phyloP scores from a whole-genome alignment of 2,888 invertebrate species.

The Cosmia trapezina region DNA sequence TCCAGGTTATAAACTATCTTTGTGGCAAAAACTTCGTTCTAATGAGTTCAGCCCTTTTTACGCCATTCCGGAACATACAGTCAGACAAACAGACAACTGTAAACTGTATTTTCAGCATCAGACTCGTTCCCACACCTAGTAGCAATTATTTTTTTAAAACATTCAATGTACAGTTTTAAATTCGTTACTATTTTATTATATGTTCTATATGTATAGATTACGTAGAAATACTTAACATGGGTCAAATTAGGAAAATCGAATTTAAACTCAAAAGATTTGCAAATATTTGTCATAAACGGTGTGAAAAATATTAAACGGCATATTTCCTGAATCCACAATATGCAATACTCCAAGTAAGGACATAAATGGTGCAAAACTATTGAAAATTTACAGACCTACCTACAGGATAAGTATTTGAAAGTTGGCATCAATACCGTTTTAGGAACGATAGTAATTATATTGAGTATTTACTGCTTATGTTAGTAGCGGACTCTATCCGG shows the following conservation, averaged over 20 bases:
- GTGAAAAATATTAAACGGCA: neutral
- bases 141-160: too few species aligned
- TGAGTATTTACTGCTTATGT: neutral
- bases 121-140: neutral
- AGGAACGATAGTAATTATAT: constrained; percentile 2
- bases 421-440: constrained; percentile 14
- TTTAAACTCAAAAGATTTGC: neutral
- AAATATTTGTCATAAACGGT: neutral
- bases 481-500: neutral
- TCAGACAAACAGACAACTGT: too few species aligned
- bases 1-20: too few species aligned
- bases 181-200: too few species aligned
- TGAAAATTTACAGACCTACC: neutral
- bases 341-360: neutral
- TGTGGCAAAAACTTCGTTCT: too few species aligned
- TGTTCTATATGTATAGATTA: neutral
- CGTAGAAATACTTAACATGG: neutral
- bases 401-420: constrained; percentile 1
- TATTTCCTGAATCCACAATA: neutral
- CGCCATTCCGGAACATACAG: too few species aligned
- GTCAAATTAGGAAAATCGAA: neutral
- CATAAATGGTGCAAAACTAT: constrained; percentile 8
- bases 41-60: too few species aligned
- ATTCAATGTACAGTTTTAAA: too few species aligned
- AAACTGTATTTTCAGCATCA: too few species aligned